phyloP scores from a whole-genome alignment of 2,113 vertebrate genomes.

The Crotalus viridis region DNA sequence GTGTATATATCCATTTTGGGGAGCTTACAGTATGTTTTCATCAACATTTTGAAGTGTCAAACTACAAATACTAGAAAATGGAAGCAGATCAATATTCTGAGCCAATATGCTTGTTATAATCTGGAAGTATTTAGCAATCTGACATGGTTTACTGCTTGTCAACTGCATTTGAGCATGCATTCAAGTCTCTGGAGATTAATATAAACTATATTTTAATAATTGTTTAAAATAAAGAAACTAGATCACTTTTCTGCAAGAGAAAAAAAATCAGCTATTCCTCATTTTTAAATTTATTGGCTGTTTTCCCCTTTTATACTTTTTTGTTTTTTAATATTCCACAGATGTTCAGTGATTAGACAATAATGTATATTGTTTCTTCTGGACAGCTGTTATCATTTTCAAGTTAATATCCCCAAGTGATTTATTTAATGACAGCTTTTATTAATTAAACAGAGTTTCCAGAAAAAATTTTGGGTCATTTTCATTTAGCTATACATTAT shows the following conservation, averaged over 20 bases:
- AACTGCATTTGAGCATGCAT: not conserved
- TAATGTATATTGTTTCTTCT: slow-evolving; percentile 22
- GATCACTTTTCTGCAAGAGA: not conserved
- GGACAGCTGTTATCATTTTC: slow-evolving; percentile 47
- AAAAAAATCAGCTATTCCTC: not conserved
- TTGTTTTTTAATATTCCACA: not conserved
- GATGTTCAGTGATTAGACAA: not conserved
- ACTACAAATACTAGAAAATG: not conserved
- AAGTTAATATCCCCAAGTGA: slow-evolving; percentile 12
- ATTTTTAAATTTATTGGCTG: not conserved
- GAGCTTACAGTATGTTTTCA: not conserved
- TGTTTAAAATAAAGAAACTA: slow-evolving; percentile 1
- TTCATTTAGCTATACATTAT: slow-evolving; percentile 34
- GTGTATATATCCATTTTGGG: not conserved
- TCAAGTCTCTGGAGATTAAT: not conserved
- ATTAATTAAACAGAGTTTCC: slow-evolving; percentile 52
- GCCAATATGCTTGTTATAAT: not conserved
- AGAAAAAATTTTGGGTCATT: slow-evolving; percentile 29
- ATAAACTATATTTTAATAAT: not conserved
- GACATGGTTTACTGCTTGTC: not conserved
- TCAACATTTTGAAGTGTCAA: not conserved
- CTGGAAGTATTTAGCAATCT: not conserved
- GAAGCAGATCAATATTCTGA: not conserved
- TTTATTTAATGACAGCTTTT: slow-evolving; percentile 34
- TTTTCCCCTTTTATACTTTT: not conserved